phyloP scores from a whole-genome alignment of 2,113 vertebrate species.

The Vicugna pacos region DNA sequence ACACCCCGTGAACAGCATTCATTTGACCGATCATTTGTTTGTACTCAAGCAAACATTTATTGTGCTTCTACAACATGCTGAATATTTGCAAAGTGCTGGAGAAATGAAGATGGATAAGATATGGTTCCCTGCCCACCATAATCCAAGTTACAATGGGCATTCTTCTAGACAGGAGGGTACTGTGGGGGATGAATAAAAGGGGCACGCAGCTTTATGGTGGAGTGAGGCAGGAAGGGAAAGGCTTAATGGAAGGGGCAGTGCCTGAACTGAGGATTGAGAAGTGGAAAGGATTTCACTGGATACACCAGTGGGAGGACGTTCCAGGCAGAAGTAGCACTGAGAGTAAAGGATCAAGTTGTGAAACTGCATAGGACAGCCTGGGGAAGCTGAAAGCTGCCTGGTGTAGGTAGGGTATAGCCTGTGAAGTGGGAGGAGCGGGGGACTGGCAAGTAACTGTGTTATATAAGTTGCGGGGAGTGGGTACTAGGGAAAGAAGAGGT shows the following conservation, averaged over 20 bases:
- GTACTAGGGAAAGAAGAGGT: background rate
- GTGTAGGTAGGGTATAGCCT: background rate
- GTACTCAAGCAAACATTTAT: background rate
- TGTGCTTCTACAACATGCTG: background rate
- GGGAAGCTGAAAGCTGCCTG: background rate
- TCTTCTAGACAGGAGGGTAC: background rate
- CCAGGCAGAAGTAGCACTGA: background rate
- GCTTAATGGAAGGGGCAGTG: background rate
- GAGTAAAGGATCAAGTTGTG: background rate
- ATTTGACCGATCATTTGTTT: background rate
- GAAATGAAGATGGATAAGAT: background rate
- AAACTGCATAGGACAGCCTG: background rate
- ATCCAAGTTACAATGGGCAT: background rate
- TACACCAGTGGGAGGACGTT: background rate
- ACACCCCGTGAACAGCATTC: background rate
- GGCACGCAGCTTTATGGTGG: background rate
- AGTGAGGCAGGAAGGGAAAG: background rate
- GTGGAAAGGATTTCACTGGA: background rate
- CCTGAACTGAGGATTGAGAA: background rate
- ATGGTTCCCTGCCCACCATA: background rate
- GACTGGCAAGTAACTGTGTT: background rate
- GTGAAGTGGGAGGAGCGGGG: background rate
- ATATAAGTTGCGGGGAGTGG: background rate
- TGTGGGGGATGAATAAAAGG: background rate
- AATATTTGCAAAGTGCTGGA: slow-evolving; percentile 28